Evolutionary conservation across 2,113 vertebrate species (phyloP), one percentile per base, ranked within the genome.

Genomic region (Reinhardtius hippoglossoides): DNA sequence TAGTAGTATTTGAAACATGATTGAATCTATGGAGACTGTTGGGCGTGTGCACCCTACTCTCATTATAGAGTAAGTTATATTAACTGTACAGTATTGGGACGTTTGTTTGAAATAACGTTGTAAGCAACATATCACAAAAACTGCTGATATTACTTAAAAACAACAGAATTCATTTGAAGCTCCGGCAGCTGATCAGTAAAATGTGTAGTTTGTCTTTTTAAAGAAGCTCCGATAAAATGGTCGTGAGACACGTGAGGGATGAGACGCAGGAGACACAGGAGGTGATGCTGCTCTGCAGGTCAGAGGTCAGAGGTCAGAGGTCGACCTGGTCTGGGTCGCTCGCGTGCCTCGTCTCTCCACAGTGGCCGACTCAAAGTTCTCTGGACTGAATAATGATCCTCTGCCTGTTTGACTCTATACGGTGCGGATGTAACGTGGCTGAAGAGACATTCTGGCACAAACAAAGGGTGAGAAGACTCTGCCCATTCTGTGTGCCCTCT

Each of bases 401-500:
- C 52, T 54, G 66, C 82, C 73, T 50, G 60, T 78, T 58, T 81
- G 82, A 57, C 89, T 86, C 62, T 76, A 81, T 82, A 77, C 83
- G 86, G 78, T 65, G 78, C 9, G 65, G 80, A 74, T 76, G 66
- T 71, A 64, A 69, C 73, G 74, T 72, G 75, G 86, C 63, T 61
- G 82, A 88, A 77, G 82, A 85, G 77, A 87, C 86, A 74, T 84
- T 81, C 86, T 92, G 91, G 92, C 92, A 90, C 82, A 68, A 75
- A 80, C 13, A 37, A 72, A 87, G 83, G 87, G 86, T 91, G 70
- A 83, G 87, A 84, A 87, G 82, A 71, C 83, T 89, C 82, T 89
- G 89, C 91, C 91, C 89, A 87, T 87, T 88, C 84, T 90, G 56
- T 75, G 80, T 87, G 87, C 88, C 90, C 91, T 90, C 83, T 90